Evolutionary conservation across 1,140 invertebrate species (phyloP).

Genomic region (Trialeurodes vaporariorum): DNA sequence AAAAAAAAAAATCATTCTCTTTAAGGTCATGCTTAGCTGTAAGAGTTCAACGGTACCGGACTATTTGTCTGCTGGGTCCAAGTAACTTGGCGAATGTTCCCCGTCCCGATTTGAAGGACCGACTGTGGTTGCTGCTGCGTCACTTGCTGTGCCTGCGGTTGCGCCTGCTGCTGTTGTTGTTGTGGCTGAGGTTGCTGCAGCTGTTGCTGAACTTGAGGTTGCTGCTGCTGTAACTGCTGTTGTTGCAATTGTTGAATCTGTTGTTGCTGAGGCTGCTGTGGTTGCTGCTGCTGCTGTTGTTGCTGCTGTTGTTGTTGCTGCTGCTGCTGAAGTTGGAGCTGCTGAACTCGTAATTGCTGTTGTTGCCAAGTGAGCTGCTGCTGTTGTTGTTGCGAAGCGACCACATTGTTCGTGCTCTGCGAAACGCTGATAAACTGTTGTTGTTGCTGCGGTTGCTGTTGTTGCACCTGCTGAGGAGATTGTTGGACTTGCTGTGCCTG

Average conservation of each 20-base stretch:
- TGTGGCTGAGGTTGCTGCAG: slow-evolving; percentile 18
- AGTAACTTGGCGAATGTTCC: slow-evolving; percentile 13
- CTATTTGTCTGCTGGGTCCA: slow-evolving; percentile 11
- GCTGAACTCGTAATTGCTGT: slow-evolving; percentile 24
- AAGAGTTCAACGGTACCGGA: not conserved
- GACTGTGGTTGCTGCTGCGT: slow-evolving; percentile 27
- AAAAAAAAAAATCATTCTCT: not conserved
- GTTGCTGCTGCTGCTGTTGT: slow-evolving; percentile 14
- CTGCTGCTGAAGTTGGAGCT: slow-evolving; percentile 25
- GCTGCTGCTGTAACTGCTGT: slow-evolving; percentile 19
- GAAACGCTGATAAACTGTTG: not conserved
- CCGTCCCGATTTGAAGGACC: not conserved
- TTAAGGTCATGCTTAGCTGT: not conserved
- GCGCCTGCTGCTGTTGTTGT: slow-evolving; percentile 26
- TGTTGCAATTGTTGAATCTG: slow-evolving; percentile 18
- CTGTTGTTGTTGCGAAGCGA: slow-evolving; percentile 20
- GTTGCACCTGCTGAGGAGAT: not conserved
- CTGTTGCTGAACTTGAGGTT: slow-evolving; percentile 19
- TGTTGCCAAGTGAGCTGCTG: slow-evolving; percentile 19
- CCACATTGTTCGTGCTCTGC: slow-evolving; percentile 12
- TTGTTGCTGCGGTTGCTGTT: not conserved
- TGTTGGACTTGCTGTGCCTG: slow-evolving; percentile 8
- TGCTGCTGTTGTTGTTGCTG: slow-evolving; percentile 11
- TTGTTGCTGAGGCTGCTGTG: slow-evolving; percentile 10
- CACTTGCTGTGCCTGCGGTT: slow-evolving; percentile 24